Evolutionary conservation across 2,888 invertebrate genomes (phyloP), one percentile per base, ranked within the genome.

Genomic region (Pandemis heparana): DNA sequence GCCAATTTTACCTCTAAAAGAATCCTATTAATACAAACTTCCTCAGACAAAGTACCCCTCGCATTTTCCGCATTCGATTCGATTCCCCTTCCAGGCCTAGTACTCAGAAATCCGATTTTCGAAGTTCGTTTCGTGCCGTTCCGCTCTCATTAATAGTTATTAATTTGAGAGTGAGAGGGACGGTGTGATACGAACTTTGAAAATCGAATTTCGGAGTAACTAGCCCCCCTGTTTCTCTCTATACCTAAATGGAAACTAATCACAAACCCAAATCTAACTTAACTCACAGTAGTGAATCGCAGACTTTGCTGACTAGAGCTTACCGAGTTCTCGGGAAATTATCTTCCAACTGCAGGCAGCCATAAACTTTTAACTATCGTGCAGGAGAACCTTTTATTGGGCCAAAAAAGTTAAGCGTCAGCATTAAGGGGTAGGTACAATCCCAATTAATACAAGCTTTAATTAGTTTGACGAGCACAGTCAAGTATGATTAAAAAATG

Each of bases 281-380:
- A 59, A 59, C 18, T 53, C 7, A 16, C 18, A 23, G 56, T 56
- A 56, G 56, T 9, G 51, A 9, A 56, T 23, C n/a, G 10, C 9
- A 39, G 61, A 51, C 60, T 59, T 5, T 43, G 43, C 46, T 56
- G 38, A 48, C 23, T 23, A 41, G 18, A 63, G 69, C 68, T 74
- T 65, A 65, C 65, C 32, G 69, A 43, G 51, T 61, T 63, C 18
- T 59, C 68, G 46, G 63, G 48, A 70, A 74, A 70, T 70, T 74
- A 74, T 70, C 74, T 74, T 53, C 39, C 48, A 32, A 16, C 18
- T 74, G 69, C 69, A 74, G 68, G 56, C 68, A 23, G 60, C 38
- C 60, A 39, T 69, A 69, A 69, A 74, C 60, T 70, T 64, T 70
- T 60, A 74, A 65, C 38, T 41, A 53, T 59, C 51, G 56, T 23